A percentile compares a stretch with the other conserved stretches of the same genome.
phyloP scores from a whole-genome alignment of 2,888 invertebrate species.

The Schizaphis graminum region DNA sequence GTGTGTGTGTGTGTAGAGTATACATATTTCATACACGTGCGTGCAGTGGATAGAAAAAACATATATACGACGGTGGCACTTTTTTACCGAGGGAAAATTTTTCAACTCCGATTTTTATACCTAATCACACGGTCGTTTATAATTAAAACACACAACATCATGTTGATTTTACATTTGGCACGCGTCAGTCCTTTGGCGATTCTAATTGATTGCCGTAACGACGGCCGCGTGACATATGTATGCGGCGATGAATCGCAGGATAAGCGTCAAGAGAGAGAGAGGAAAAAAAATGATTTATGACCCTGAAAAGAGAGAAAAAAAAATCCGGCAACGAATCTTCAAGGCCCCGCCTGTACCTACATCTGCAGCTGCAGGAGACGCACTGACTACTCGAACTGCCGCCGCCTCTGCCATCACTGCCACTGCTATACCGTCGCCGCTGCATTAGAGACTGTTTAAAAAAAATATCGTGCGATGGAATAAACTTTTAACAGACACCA shows the following conservation, averaged over 20 bases:
- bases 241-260: not conserved
- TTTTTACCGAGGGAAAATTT: not conserved
- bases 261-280: constrained; percentile 15
- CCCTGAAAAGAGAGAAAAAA: constrained; percentile 19
- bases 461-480: not conserved
- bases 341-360: not conserved
- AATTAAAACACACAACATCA: constrained; percentile 27
- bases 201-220: constrained; percentile 24
- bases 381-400: not conserved
- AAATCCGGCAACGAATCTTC: not conserved
- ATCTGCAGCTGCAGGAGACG: not conserved
- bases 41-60: not conserved
- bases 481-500: not conserved
- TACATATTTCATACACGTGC: not conserved
- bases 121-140: constrained; percentile 38
- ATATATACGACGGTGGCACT: not conserved
- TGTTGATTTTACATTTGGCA: constrained; percentile 48
- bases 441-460: not conserved
- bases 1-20: not conserved
- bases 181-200: not conserved
- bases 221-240: not conserved
- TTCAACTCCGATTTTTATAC: not conserved
- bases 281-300: constrained; percentile 15
- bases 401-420: not conserved
- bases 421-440: not conserved